These are phyloP conservation scores for Megalops atlanticus DNA, from an alignment of 2,113 vertebrate species.

Conservation along the genomic window DNA sequence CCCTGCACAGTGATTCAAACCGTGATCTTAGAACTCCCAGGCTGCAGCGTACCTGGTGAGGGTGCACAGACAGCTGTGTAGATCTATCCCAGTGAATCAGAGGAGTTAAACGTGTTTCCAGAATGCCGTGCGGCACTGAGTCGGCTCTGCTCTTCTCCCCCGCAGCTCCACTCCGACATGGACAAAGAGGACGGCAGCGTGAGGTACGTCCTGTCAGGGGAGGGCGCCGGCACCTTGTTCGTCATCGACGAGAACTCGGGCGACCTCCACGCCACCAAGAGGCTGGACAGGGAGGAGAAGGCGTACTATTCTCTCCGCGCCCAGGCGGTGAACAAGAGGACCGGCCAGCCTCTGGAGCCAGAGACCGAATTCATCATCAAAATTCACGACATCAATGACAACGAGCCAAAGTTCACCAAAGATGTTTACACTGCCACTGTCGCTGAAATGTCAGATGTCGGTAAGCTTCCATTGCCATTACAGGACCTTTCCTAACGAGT, in stretches of 20 bases:
- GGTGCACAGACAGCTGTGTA: too few species aligned
- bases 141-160: conserved; percentile 52
- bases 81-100: too few species aligned
- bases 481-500: not conserved
- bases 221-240: conserved; percentile 87
- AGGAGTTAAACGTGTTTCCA: too few species aligned
- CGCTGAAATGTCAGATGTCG: conserved; percentile 85
- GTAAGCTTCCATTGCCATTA: conserved; percentile 63
- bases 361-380: conserved; percentile 88
- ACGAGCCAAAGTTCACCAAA: conserved; percentile 68
- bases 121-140: too few species aligned
- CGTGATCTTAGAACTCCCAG: too few species aligned
- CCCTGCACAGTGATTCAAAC: too few species aligned
- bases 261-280: conserved; percentile 84
- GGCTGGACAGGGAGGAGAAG: conserved; percentile 85
- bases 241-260: conserved; percentile 88
- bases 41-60: too few species aligned
- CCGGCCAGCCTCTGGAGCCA: conserved; percentile 82
- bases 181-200: conserved; percentile 84
- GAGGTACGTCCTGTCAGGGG: conserved; percentile 87
- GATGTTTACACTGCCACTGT: conserved; percentile 80
- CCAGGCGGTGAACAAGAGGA: conserved; percentile 81
- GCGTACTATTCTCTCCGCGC: conserved; percentile 81
- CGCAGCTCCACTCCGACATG: conserved; percentile 86
- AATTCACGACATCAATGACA: conserved; percentile 59